A percentile compares a stretch with the other conserved stretches of the same genome.
Conservation (phyloP, 2,113 vertebrate species). For the Brachionichthys hirsutus region DNA sequence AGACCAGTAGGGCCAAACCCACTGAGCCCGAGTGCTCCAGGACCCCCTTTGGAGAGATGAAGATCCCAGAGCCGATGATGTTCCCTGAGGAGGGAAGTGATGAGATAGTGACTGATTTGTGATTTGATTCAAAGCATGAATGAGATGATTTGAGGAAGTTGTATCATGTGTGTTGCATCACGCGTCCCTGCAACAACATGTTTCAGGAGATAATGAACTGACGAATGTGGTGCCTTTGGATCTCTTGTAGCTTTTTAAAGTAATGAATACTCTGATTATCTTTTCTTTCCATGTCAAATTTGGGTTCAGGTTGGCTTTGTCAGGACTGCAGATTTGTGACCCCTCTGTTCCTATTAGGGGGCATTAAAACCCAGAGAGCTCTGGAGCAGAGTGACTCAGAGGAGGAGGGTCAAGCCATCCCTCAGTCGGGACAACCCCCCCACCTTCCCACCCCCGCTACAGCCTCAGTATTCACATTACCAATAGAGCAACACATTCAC, state of each 20-base stretch:
- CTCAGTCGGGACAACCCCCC: slow-evolving; percentile 44
- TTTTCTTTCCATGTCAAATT: too few species aligned
- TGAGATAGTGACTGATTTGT: not conserved
- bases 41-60: slow-evolving; percentile 97
- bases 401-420: slow-evolving; percentile 48
- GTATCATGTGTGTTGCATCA: too few species aligned
- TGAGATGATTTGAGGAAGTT: too few species aligned
- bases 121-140: not conserved
- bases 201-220: too few species aligned
- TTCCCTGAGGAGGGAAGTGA: slow-evolving; percentile 82
- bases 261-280: too few species aligned
- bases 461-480: slow-evolving; percentile 50
- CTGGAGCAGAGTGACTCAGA: slow-evolving; percentile 44
- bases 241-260: too few species aligned
- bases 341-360: slow-evolving; percentile 31
- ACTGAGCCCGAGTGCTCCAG: slow-evolving; percentile 94
- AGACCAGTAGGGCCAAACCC: slow-evolving; percentile 89
- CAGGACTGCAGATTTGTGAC: not conserved
- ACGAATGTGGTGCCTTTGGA: too few species aligned
- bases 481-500: slow-evolving; percentile 58
- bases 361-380: slow-evolving; percentile 39
- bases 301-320: too few species aligned
- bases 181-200: too few species aligned
- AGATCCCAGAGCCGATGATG: slow-evolving; percentile 98
- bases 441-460: slow-evolving; percentile 22